These are phyloP conservation scores for Lasiommata megera DNA, from an alignment of 2,888 invertebrate genomes.

Conservation along the genomic window DNA sequence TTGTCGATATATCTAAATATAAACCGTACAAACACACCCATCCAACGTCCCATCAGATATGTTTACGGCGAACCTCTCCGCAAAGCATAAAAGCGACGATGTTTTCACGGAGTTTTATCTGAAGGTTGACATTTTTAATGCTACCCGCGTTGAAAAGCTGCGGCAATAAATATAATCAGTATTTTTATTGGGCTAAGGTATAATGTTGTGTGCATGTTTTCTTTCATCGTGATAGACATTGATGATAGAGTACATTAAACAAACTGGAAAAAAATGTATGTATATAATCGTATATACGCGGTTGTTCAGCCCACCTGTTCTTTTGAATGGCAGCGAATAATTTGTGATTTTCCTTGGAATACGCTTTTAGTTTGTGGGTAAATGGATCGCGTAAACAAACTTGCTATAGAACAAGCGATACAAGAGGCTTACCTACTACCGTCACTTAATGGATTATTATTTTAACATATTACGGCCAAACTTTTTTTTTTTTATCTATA, in stretches of 20 bases:
- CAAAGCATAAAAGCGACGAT: conserved; percentile 20
- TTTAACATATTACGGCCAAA: too few species aligned
- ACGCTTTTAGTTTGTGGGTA: neutral
- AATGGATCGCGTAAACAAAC: neutral
- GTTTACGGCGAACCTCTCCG: conserved; percentile 25
- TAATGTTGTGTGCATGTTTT: neutral
- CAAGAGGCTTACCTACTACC: too few species aligned
- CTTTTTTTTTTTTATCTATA: too few species aligned
- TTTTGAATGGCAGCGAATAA: neutral
- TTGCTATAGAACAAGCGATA: too few species aligned
- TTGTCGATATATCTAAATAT: neutral
- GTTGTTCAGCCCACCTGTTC: neutral
- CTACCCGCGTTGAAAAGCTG: conserved; percentile 11
- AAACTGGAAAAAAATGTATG: neutral
- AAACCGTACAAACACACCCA: neutral
- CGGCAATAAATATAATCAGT: neutral
- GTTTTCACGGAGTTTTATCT: conserved; percentile 21
- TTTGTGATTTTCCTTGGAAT: neutral
- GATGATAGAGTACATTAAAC: neutral
- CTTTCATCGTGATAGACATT: neutral
- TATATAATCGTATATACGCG: too few species aligned
- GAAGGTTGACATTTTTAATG: conserved; percentile 31
- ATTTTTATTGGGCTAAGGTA: neutral
- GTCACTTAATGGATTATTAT: too few species aligned
- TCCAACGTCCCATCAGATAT: neutral